phyloP scores from a whole-genome alignment of 2,797 vertebrate species.

The Darevskia mixta region DNA sequence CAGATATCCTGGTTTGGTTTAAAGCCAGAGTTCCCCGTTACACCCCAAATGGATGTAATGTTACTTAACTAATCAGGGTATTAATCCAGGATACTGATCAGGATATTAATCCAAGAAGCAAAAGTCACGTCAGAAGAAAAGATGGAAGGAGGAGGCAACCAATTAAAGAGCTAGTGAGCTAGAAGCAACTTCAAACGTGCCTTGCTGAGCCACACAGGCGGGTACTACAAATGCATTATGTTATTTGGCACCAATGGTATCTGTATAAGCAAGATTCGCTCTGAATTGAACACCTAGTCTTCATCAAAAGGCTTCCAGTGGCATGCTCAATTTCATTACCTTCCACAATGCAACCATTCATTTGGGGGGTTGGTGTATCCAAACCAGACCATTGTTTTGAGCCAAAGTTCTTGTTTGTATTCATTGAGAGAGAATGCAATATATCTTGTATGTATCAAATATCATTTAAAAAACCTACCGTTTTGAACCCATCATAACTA shows the following conservation, averaged over 20 bases:
- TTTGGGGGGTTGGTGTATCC: too few species aligned
- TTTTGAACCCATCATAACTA: too few species aligned
- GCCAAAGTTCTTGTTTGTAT: conserved; percentile 1
- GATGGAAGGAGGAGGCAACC: background rate
- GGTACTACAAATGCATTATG: background rate
- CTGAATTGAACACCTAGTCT: background rate
- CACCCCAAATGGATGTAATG: background rate
- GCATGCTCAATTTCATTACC: background rate
- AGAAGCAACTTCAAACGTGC: background rate
- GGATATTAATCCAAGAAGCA: background rate
- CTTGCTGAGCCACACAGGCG: background rate
- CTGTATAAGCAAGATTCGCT: background rate
- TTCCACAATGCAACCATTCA: background rate
- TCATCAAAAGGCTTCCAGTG: background rate
- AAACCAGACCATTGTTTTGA: fast-evolving
- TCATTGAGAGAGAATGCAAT: too few species aligned
- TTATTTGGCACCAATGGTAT: too few species aligned
- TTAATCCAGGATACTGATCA: background rate
- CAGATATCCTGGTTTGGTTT: background rate
- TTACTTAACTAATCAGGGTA: background rate
- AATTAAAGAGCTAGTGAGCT: background rate
- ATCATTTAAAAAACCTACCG: too few species aligned
- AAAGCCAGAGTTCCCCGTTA: background rate
- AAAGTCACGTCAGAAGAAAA: background rate
- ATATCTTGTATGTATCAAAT: too few species aligned